Base-by-base conservation (phyloP, 1,140 invertebrate species). In the Diorhabda sublineata region DNA sequence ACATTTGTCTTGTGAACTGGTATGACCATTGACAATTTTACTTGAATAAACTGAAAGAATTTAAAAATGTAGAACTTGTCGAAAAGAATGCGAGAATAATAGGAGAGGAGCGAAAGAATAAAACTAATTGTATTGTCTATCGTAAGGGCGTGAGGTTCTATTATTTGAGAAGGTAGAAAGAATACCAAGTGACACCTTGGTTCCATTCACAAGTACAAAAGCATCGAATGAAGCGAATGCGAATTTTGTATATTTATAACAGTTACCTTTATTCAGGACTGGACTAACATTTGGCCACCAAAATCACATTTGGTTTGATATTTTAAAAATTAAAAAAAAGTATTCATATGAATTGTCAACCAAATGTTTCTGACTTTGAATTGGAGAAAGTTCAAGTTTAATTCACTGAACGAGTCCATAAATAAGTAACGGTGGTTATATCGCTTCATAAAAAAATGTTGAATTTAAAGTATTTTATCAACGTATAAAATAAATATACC, bases 121-220 rank as follows among this genome's bases (percentile, higher is more conserved):
- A 52, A 52, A 52, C 47, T 52, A 52, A 52, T 52, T 52, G 47
- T n/a, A 52, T 52, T 52, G 47, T 52, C 47, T 52, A 52, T 52
- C 47, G n/a, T 52, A 52, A n/a, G 47, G 47, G 47, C 47, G 47
- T 52, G 47, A 52, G 47, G 47, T 52, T 52, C 4, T n/a, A 52
- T 52, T 52, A 6, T 52, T 52, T n/a, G n/a, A 52, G 47, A 52
- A 52, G 47, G 47, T 52, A 52, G 47, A 52, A 52, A 52, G 47
- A 52, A 52, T 52, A n/a, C 4, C 47, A 52, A 52, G 47, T 52
- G 47, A 52, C 47, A 52, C 47, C 47, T 52, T 52, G 47, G 47
- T 52, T 52, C 47, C 47, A 52, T 52, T 52, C 47, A 52, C 47
- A 52, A 52, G 47, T 52, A 52, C 47, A 52, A 52, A 8, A 4